Percentiles rank a stretch among this genome's conserved stretches.
Conservation (phyloP, 2,797 vertebrate genomes). For the Anolis apletophallus region DNA sequence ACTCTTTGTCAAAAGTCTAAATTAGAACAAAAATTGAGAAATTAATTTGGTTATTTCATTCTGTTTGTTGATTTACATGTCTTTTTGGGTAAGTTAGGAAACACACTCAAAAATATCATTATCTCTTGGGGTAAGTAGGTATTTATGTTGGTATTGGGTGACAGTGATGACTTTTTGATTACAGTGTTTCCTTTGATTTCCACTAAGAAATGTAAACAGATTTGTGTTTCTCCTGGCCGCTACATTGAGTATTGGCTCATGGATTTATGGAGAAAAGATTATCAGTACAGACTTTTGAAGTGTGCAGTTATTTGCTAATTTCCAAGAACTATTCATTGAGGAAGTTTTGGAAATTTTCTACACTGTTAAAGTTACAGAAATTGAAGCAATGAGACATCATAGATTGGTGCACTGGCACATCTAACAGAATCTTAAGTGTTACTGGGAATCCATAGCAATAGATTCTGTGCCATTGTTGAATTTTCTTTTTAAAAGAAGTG, state of each 20-base stretch:
- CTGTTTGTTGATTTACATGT: neutral
- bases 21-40: neutral
- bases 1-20: neutral
- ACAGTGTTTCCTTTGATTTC: slow-evolving; percentile 31
- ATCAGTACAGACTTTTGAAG: slow-evolving; percentile 48
- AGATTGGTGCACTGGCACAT: slow-evolving; percentile 26
- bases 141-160: slow-evolving; percentile 25
- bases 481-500: slow-evolving; percentile 30
- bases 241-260: slow-evolving; percentile 57
- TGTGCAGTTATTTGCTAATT: slow-evolving; percentile 64
- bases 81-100: neutral
- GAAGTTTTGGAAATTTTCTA: slow-evolving; percentile 57
- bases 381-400: slow-evolving; percentile 46
- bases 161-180: slow-evolving; percentile 41
- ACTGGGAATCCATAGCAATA: slow-evolving; percentile 46
- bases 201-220: slow-evolving; percentile 38
- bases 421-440: slow-evolving; percentile 49
- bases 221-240: slow-evolving; percentile 33
- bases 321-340: slow-evolving; percentile 46
- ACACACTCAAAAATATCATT: neutral
- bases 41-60: neutral
- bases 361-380: slow-evolving; percentile 44
- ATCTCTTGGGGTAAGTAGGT: neutral
- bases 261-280: slow-evolving; percentile 36
- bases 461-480: slow-evolving; percentile 47